Evolutionary conservation across 2,113 vertebrate genomes (phyloP).

Genomic region (Petroica traversi): DNA sequence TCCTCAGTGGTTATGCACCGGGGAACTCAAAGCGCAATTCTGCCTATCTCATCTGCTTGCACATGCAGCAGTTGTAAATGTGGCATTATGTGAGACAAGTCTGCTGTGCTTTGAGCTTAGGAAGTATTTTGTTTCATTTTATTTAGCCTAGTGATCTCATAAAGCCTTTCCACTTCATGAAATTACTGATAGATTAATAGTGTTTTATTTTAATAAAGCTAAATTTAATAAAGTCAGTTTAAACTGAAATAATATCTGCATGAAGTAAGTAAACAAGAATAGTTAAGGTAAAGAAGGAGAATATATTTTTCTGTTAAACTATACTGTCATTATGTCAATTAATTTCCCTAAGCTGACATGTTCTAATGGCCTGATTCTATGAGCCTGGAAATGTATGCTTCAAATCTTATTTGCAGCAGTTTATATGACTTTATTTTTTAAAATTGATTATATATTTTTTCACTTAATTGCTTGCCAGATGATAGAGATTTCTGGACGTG

Average conservation of each 20-base stretch:
- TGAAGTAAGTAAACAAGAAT: not conserved
- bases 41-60: not conserved
- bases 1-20: not conserved
- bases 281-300: not conserved
- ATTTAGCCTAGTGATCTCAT: not conserved
- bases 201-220: not conserved
- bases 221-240: not conserved
- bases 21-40: not conserved
- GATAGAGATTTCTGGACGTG: not conserved
- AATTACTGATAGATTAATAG: not conserved
- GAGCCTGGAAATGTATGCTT: not conserved
- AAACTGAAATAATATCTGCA: not conserved
- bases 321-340: not conserved
- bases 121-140: not conserved
- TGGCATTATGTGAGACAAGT: not conserved
- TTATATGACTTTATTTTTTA: not conserved
- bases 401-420: not conserved
- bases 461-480: not conserved
- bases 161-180: not conserved
- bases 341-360: not conserved
- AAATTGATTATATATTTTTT: not conserved
- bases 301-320: not conserved
- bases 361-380: not conserved
- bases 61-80: not conserved
- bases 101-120: not conserved